Conservation (phyloP, 1,140 invertebrate genomes). For the Helicoverpa armigera region DNA sequence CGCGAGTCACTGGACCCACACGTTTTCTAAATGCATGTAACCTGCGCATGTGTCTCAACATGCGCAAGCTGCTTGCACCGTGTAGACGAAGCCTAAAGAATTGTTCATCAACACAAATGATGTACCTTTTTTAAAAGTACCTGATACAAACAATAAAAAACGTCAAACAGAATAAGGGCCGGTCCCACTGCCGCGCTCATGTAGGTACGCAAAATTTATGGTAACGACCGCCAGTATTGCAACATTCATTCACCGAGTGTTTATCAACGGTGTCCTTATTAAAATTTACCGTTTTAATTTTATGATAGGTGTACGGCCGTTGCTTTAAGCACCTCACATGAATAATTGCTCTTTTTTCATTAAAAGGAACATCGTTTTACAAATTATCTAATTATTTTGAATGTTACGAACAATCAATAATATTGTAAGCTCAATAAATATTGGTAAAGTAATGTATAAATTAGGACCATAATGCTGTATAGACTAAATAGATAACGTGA, state of each 20-base stretch:
- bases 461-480: slow-evolving; percentile 48
- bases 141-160: slow-evolving; percentile 1
- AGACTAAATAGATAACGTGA: slow-evolving; percentile 45
- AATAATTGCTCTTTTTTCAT: slow-evolving; percentile 11
- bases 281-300: slow-evolving; percentile 48
- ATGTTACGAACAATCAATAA: slow-evolving; percentile 44
- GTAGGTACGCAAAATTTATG: slow-evolving; percentile 18
- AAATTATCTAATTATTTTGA: neutral
- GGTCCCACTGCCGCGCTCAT: neutral
- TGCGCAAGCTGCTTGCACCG: too few relatives aligned
- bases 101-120: neutral
- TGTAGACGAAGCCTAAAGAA: neutral
- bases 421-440: slow-evolving; percentile 40
- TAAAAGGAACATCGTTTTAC: slow-evolving; percentile 5
- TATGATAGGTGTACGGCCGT: neutral
- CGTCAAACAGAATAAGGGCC: slow-evolving; percentile 11
- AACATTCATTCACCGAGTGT: slow-evolving; percentile 1
- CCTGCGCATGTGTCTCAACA: too few relatives aligned
- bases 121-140: slow-evolving; percentile 13
- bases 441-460: slow-evolving; percentile 47
- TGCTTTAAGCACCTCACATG: neutral
- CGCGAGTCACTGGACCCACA: too few relatives aligned
- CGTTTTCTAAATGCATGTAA: too few relatives aligned
- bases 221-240: slow-evolving; percentile 11
- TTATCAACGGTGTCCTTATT: slow-evolving; percentile 31